phyloP scores from a whole-genome alignment of 1,140 invertebrate genomes.

The Rhopalosiphum maidis region DNA sequence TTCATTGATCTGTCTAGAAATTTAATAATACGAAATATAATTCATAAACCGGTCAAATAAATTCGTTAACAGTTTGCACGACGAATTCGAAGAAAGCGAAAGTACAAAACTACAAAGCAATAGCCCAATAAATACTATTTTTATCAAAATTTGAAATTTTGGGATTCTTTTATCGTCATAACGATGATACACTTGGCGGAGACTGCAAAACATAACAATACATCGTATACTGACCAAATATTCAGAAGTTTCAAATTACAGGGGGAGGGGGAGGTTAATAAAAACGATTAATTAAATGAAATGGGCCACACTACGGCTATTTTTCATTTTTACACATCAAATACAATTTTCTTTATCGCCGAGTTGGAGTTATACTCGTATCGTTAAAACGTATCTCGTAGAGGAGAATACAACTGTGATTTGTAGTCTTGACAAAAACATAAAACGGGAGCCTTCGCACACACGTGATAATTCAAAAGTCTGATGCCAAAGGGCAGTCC shows the following conservation, averaged over 20 bases:
- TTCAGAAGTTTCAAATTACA: neutral
- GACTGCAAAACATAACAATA: neutral
- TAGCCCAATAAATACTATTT: neutral
- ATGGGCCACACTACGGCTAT: neutral
- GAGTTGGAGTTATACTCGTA: neutral
- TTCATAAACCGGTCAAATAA: neutral
- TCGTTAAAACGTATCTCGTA: neutral
- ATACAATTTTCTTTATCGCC: neutral
- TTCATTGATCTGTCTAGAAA: neutral
- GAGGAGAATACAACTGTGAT: neutral
- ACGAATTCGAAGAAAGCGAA: neutral
- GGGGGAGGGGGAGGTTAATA: neutral
- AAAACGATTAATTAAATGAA: neutral
- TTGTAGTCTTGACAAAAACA: neutral
- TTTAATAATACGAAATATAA: neutral
- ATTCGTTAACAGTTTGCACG: too few species aligned
- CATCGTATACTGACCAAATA: neutral
- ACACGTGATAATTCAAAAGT: neutral
- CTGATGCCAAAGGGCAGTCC: neutral
- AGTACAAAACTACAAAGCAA: neutral
- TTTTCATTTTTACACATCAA: too few species aligned
- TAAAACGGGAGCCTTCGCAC: neutral
- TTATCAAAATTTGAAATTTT: neutral
- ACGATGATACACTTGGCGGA: neutral
- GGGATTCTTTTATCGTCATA: neutral